Percentiles rank a stretch among this genome's conserved stretches.
Conservation (phyloP, 2,888 invertebrate genomes). For the Magallana nippona region DNA sequence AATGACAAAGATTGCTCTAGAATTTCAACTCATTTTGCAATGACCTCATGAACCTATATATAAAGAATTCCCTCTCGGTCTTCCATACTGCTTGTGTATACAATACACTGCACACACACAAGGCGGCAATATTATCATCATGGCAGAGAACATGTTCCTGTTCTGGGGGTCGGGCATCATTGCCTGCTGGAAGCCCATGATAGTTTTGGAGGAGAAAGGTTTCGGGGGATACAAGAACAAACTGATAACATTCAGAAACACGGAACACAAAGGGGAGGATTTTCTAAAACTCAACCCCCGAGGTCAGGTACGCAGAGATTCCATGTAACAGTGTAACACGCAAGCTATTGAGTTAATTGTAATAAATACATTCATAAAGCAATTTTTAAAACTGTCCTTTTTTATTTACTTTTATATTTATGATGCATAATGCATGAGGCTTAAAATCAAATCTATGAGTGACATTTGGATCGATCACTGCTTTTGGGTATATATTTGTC, state of each 20-base stretch:
- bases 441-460: not conserved
- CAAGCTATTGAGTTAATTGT: too few relatives aligned
- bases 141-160: conserved; percentile 46
- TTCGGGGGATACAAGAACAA: conserved; percentile 59
- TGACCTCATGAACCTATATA: too few relatives aligned
- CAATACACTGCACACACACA: too few relatives aligned
- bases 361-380: too few relatives aligned
- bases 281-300: conserved; percentile 68
- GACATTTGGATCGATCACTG: too few relatives aligned
- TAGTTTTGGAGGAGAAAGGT: conserved; percentile 71
- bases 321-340: too few relatives aligned
- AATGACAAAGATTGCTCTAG: too few relatives aligned
- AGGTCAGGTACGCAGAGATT: conserved; percentile 63
- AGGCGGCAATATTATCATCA: not conserved
- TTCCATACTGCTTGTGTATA: too few relatives aligned
- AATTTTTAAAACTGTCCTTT: too few relatives aligned
- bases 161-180: conserved; percentile 74
- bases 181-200: conserved; percentile 70
- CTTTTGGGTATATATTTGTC: too few relatives aligned
- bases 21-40: too few relatives aligned
- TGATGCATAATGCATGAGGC: not conserved
- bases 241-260: conserved; percentile 63
- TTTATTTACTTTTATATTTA: not conserved
- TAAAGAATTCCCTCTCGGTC: too few relatives aligned
- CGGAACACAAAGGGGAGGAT: conserved; percentile 68